Evolutionary conservation across 1,140 invertebrate genomes (phyloP), one percentile per base, ranked within the genome.

Genomic region (Drosophila leontia): DNA sequence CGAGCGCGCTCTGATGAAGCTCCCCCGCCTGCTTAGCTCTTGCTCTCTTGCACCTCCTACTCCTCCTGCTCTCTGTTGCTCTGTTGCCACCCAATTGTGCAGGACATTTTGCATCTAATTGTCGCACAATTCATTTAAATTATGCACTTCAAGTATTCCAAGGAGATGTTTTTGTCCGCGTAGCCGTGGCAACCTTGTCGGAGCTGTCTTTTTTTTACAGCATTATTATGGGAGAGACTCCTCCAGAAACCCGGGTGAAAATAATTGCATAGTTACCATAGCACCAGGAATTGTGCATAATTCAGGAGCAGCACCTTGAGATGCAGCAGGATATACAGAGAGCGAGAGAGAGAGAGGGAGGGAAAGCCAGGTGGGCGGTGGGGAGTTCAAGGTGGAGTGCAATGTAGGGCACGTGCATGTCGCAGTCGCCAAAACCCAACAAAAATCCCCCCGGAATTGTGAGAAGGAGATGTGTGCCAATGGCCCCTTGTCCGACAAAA

Each of bases 261-360:
- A 75, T 88, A 88, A 88, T 88, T 88, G 84, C 84, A 88, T 90
- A 88, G 84, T 80, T 78, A 84, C 80, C 64, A 70, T 47, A 69
- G 63, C 75, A 44, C 44, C 57, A 37, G 75, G 48, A 76, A 61
- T 78, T 41, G 58, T 62, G 76, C 76, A 78, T 78, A 78, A 78
- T 78, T 78, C 65, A 78, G 69, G 56, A 69, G 32, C 41, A 58
- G 67, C 75, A 78, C 63, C 63, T 78, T 67, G 72, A 47, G 60
- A 63, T 74, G 42, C 48, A 55, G 32, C 26, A 45, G 62, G 32
- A 70, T 47, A 26, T 17, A 47, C 3, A n/a, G 48, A 23, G 17
- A 56, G 32, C 1, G 48, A 32, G 65, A 2, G n/a, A 26, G 59
- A 26, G 19, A 35, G 15, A 13, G 59, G n/a, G 58, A 15, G 58